Conservation (phyloP, 2,797 vertebrate species). For the Molossus alvarezi region DNA sequence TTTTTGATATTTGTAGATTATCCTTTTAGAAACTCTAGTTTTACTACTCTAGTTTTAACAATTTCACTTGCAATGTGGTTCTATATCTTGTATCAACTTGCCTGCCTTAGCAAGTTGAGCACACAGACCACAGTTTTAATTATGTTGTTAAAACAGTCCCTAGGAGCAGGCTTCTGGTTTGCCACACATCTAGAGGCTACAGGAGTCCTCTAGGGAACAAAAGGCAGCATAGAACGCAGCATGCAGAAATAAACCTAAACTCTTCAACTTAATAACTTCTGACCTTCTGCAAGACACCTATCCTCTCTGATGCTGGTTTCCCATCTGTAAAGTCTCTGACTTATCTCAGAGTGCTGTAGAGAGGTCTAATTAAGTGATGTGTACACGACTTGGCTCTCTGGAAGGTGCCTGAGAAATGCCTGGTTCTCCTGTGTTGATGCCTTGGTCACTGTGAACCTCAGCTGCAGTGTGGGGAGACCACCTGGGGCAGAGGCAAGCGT, state of each 20-base stretch:
- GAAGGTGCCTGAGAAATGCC: not conserved
- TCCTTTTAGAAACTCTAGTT: not conserved
- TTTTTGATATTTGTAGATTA: slow-evolving; percentile 31
- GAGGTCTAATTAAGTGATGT: not conserved
- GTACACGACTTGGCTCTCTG: not conserved
- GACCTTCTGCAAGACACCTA: not conserved
- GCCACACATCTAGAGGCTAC: not conserved
- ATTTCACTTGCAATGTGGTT: not conserved
- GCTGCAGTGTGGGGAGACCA: not conserved
- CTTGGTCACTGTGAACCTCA: not conserved
- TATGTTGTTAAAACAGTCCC: not conserved
- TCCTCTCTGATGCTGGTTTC: not conserved
- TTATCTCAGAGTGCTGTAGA: not conserved
- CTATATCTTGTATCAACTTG: not conserved
- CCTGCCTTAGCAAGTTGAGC: not conserved
- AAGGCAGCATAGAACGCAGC: not conserved
- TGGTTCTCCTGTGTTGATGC: not conserved
- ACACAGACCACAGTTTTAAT: not conserved
- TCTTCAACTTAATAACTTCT: not conserved
- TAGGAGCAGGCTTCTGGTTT: not conserved
- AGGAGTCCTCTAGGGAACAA: not conserved
- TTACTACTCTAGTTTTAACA: not conserved
- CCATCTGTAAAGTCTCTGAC: not conserved
- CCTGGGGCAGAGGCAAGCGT: too few relatives aligned
- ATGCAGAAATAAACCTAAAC: not conserved